A percentile compares a stretch with the other conserved stretches of the same genome.
Conservation (phyloP, 2,888 invertebrate species). For the Spodoptera exigua region DNA sequence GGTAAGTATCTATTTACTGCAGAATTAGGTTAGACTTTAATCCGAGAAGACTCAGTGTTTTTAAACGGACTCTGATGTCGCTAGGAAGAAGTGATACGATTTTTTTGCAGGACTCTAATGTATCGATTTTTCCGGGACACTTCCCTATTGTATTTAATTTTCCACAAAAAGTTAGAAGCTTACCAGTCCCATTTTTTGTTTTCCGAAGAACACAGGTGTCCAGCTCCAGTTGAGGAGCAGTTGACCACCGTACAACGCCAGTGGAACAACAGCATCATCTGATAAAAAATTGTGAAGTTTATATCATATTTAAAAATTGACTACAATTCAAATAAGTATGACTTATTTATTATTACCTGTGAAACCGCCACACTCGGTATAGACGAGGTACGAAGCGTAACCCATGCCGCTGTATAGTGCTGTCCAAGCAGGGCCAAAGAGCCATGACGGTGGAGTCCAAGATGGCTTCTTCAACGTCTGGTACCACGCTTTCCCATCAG, state of each 20-base stretch:
- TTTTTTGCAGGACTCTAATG: too few relatives aligned
- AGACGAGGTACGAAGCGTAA: conserved; percentile 95
- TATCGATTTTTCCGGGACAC: too few relatives aligned
- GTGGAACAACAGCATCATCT: conserved; percentile 90
- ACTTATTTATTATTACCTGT: conserved; percentile 79
- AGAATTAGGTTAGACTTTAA: too few relatives aligned
- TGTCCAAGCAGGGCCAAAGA: conserved; percentile 95
- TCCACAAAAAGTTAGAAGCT: background rate
- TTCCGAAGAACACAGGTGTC: conserved; percentile 95
- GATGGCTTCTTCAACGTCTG: conserved; percentile 88
- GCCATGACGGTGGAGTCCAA: conserved; percentile 93
- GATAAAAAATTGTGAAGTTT: conserved; percentile 45
- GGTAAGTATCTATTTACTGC: too few relatives aligned
- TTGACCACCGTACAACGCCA: conserved; percentile 91
- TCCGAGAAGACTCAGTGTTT: too few relatives aligned
- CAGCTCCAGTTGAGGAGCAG: conserved; percentile 94
- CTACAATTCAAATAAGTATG: background rate
- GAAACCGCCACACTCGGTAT: conserved; percentile 93
- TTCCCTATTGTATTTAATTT: too few relatives aligned
- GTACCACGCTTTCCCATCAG: conserved; percentile 73
- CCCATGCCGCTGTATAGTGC: conserved; percentile 94
- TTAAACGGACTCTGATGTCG: too few relatives aligned
- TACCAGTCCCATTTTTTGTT: conserved; percentile 89
- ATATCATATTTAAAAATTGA: background rate
- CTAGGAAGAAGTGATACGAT: too few relatives aligned